Conservation (phyloP, 2,797 vertebrate species). For the Schizopygopsis pylzovi region DNA sequence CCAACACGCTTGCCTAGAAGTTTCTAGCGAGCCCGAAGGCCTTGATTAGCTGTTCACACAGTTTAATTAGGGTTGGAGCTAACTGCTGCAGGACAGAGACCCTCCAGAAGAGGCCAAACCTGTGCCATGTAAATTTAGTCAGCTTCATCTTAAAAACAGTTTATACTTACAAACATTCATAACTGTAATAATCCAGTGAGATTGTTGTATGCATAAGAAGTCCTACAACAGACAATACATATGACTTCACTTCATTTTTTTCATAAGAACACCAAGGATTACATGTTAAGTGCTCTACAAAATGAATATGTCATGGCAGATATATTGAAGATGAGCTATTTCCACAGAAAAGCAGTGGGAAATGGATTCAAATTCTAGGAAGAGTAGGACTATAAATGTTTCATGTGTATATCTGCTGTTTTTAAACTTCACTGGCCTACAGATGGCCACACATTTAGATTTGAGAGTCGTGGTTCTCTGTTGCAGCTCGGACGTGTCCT, state of each 20-base stretch:
- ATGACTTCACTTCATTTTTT: background rate
- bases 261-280: background rate
- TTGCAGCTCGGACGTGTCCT: slow-evolving; percentile 89
- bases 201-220: background rate
- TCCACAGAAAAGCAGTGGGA: background rate
- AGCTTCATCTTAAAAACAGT: background rate
- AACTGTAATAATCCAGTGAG: background rate
- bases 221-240: background rate
- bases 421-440: too few species aligned
- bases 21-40: background rate
- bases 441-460: background rate
- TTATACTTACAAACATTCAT: background rate
- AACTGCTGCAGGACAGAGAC: background rate
- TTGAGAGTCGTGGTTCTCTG: background rate
- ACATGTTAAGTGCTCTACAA: background rate
- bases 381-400: background rate
- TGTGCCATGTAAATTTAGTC: background rate
- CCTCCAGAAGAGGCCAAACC: background rate
- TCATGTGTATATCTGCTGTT: background rate
- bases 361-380: background rate
- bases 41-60: background rate
- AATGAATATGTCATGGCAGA: background rate
- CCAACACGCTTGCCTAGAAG: background rate
- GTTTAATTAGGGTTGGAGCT: background rate
- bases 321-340: background rate